These are phyloP conservation scores for Nanger granti DNA, from an alignment of 2,113 vertebrate species.

Conservation along the genomic window DNA sequence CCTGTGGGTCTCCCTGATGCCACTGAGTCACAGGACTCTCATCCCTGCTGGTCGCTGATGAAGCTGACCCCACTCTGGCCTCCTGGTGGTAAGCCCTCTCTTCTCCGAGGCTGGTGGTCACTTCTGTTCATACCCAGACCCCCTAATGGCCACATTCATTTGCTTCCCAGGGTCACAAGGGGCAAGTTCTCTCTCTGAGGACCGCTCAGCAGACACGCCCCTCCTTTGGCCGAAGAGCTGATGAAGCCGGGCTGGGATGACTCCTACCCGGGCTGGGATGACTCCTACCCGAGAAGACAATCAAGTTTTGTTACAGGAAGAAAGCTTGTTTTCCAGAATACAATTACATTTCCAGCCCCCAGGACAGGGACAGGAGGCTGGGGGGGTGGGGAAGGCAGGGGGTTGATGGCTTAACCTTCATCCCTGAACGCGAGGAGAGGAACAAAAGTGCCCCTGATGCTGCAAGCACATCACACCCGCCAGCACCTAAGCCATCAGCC, in stretches of 20 bases:
- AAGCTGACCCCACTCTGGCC: background rate
- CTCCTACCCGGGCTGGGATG: background rate
- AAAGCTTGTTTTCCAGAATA: background rate
- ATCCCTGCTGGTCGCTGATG: background rate
- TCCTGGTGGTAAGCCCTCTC: background rate
- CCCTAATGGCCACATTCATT: background rate
- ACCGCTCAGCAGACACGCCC: background rate
- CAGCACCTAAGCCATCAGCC: background rate
- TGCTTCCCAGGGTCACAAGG: background rate
- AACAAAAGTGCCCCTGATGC: fast-evolving
- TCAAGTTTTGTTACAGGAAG: background rate
- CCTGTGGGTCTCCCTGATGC: background rate
- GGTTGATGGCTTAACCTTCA: background rate
- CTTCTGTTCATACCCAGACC: background rate
- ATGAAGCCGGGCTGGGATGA: background rate
- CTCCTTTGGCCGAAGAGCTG: background rate
- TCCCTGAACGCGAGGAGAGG: background rate
- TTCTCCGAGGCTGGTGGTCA: background rate
- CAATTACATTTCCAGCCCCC: background rate
- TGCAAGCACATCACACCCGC: background rate
- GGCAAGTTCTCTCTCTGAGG: background rate
- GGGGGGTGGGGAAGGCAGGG: too few relatives aligned
- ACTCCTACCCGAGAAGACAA: background rate
- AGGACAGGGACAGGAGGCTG: background rate
- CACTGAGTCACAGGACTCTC: background rate